These are phyloP conservation scores for Poeciliopsis retropinna DNA, from an alignment of 2,113 vertebrate genomes.

Conservation along the genomic window DNA sequence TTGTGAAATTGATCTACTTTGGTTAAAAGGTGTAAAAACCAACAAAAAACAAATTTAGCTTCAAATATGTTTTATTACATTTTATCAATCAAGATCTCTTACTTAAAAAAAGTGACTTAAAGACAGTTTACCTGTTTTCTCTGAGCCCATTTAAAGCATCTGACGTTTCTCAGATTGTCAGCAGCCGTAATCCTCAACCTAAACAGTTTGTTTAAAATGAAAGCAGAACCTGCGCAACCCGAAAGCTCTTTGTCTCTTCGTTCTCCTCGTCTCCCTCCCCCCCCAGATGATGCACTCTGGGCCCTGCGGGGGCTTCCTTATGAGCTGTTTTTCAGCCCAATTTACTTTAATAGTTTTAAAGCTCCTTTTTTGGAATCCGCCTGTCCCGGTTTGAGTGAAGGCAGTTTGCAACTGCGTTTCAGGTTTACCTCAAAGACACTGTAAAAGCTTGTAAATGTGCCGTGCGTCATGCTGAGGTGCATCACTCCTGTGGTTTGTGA, in stretches of 20 bases:
- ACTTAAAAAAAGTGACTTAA: too few relatives aligned
- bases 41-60: not conserved
- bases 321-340: slow-evolving; percentile 22
- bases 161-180: slow-evolving; percentile 48
- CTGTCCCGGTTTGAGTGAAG: slow-evolving; percentile 10
- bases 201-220: slow-evolving; percentile 66
- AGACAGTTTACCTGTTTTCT: not conserved
- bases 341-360: slow-evolving; percentile 43
- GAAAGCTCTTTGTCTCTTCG: slow-evolving; percentile 12
- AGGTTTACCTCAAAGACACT: slow-evolving; percentile 26
- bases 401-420: slow-evolving; percentile 16
- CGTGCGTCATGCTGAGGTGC: slow-evolving; percentile 21
- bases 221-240: slow-evolving; percentile 35
- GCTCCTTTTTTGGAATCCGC: slow-evolving; percentile 59
- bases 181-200: slow-evolving; percentile 46
- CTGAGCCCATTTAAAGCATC: slow-evolving; percentile 44
- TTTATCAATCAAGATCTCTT: too few relatives aligned
- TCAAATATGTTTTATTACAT: not conserved
- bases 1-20: not conserved
- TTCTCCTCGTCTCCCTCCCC: not conserved
- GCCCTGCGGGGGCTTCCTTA: slow-evolving; percentile 11
- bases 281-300: not conserved
- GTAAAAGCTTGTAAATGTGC: slow-evolving; percentile 28
- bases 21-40: too few relatives aligned
- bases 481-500: slow-evolving; percentile 36